A percentile compares a stretch with the other conserved stretches of the same genome.
Evolutionary conservation across 1,140 invertebrate species (phyloP).

Genomic region (Drepana arcuata): DNA sequence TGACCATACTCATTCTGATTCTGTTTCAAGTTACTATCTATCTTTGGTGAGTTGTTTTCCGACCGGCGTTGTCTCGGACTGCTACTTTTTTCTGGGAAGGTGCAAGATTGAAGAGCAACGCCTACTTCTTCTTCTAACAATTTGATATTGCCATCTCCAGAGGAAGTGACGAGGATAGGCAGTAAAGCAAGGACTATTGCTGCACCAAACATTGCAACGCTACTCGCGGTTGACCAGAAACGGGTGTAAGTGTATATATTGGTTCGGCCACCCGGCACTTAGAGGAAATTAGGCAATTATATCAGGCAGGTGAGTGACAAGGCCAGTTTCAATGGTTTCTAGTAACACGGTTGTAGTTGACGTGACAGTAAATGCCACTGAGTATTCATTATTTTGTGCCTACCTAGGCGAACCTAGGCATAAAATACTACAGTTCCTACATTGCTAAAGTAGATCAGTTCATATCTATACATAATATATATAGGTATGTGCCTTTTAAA

Average conservation of each 20-base stretch:
- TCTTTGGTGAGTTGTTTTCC: conserved; percentile 18
- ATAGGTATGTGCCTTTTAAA: no score
- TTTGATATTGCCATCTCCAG: conserved; percentile 48
- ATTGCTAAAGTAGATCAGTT: no score
- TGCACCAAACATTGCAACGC: conserved; percentile 20
- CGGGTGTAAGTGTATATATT: no score
- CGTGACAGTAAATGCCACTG: no score
- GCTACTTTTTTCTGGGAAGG: conserved; percentile 5
- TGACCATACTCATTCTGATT: conserved; percentile 32
- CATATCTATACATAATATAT: no score
- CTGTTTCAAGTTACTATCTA: conserved; percentile 25
- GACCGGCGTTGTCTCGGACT: conserved; percentile 18
- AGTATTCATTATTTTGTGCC: no score
- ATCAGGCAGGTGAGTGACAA: conserved; percentile 37
- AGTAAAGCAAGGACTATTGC: conserved; percentile 24
- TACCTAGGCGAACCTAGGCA: no score
- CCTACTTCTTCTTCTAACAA: conserved; percentile 47
- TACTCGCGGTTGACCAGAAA: no score
- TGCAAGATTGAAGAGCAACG: conserved; percentile 33
- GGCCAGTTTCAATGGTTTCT: conserved; percentile 7
- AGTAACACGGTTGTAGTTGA: no score
- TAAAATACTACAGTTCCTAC: no score
- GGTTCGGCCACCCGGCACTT: no score
- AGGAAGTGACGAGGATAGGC: conserved; percentile 19
- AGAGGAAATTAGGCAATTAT: conserved; percentile 37